Evolutionary conservation across 2,888 invertebrate genomes (phyloP), one percentile per base, ranked within the genome.

Genomic region (Microctonus brassicae): DNA sequence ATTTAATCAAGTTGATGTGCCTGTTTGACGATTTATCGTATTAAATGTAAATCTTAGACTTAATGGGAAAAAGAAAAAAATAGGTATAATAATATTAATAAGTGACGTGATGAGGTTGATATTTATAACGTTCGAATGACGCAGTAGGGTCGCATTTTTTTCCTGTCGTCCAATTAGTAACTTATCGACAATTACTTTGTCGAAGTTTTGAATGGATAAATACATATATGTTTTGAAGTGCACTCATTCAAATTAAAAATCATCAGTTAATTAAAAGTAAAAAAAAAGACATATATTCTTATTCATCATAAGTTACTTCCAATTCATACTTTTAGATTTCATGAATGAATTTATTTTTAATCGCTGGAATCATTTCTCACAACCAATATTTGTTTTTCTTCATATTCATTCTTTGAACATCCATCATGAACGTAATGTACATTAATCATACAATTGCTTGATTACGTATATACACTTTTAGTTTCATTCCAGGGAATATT

Each of bases 1-100:
- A 84, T 84, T 80, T 85, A 86, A 86, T 81, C 84, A 84, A 84
- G 81, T 86, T 83, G 83, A 86, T 86, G 86, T 85, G 85, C 86
- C 86, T 86, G 84, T 86, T 85, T 83, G 83, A 85, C 76, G 77
- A 83, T 74, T 84, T 83, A 81, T 80, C 79, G 74, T 83, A 83
- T 75, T 79, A 63, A 73, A 66, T 70, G 70, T 69, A 76, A 73
- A 73, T 73, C 68, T 42, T 69, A 64, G 71, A 55, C 61, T 22
- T 57, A 52, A 69, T 58, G 69, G 24, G 42, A 39, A 60, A 58
- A 65, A 47, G 22, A 58, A 29, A 29, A 29, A 29, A 29, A n/a
- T n/a, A n/a, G n/a, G n/a, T n/a, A 29, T 5, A 29, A 29, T 5
- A 29, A 29, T 5, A 29, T 3, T 5, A 5, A 64, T 52, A 34